Percentiles rank a stretch among this genome's conserved stretches.
phyloP scores from a whole-genome alignment of 2,888 invertebrate genomes.

The Callyntrura sp. region DNA sequence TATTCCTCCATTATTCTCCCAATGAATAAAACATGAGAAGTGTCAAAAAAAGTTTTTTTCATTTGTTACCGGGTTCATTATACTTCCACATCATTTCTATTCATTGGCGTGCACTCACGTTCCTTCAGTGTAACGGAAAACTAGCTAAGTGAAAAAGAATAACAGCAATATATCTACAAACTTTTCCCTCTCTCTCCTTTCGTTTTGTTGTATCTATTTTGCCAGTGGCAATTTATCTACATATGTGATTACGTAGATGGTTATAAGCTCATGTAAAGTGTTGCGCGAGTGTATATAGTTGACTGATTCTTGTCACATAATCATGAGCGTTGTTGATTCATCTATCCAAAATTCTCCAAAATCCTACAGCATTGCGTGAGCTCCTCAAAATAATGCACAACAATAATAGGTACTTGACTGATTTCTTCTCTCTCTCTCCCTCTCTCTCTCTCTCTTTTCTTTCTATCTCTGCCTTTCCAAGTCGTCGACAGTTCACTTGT shows the following conservation, averaged over 20 bases:
- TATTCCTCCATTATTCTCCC: conserved; percentile 36
- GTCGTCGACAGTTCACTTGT: neutral
- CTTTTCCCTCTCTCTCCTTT: neutral
- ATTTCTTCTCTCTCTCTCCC: neutral
- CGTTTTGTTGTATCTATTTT: neutral
- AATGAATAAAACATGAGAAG: conserved; percentile 58
- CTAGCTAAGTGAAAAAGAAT: neutral
- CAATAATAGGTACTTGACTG: neutral
- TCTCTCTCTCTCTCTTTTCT: neutral
- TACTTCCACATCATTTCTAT: conserved; percentile 48
- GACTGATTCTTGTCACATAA: neutral
- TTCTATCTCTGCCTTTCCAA: neutral
- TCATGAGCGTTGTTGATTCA: neutral
- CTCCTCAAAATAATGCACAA: too few relatives aligned
- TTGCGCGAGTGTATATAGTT: neutral
- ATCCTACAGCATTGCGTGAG: neutral
- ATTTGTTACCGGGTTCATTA: conserved; percentile 57
- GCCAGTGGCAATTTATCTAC: conserved; percentile 27
- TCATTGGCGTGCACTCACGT: conserved; percentile 46
- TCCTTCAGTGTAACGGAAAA: conserved; percentile 7
- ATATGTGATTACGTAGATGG: conserved; percentile 23
- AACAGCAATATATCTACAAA: conserved; percentile 11
- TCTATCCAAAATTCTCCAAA: neutral
- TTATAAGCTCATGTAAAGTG: neutral
- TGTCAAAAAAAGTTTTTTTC: conserved; percentile 55